These are phyloP conservation scores for Drosophila paucipuncta DNA, from an alignment of 2,888 invertebrate genomes.

Conservation along the genomic window DNA sequence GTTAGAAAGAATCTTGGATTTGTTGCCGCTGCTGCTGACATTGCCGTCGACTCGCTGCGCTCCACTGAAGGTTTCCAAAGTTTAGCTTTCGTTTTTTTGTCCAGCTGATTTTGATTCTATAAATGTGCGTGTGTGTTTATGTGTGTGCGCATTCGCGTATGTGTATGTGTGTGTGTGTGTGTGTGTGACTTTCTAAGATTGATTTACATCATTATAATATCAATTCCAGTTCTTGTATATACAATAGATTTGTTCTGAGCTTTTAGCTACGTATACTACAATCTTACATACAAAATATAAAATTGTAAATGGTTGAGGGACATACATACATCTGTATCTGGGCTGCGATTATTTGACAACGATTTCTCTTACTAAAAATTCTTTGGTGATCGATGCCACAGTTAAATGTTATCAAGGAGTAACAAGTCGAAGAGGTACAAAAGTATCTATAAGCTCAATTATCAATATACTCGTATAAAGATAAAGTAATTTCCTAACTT, in stretches of 20 bases:
- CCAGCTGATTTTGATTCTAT: constrained; percentile 60
- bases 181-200: constrained; percentile 15
- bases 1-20: constrained; percentile 49
- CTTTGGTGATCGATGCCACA: background rate
- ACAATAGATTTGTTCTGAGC: background rate
- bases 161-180: background rate
- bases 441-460: background rate
- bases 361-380: background rate
- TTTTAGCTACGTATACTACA: background rate
- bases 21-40: constrained; percentile 22
- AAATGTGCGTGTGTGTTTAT: background rate
- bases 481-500: background rate
- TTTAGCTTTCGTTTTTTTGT: constrained; percentile 67
- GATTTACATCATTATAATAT: constrained; percentile 1
- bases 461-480: no score
- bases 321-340: background rate
- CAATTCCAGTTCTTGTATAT: background rate
- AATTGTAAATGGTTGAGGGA: background rate
- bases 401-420: background rate
- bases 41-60: constrained; percentile 19
- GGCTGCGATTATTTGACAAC: background rate
- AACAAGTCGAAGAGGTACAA: background rate
- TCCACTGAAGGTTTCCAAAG: constrained; percentile 55
- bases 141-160: background rate
- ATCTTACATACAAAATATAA: background rate